Conservation (phyloP, 2,888 invertebrate genomes). For the Erebia ligea region DNA sequence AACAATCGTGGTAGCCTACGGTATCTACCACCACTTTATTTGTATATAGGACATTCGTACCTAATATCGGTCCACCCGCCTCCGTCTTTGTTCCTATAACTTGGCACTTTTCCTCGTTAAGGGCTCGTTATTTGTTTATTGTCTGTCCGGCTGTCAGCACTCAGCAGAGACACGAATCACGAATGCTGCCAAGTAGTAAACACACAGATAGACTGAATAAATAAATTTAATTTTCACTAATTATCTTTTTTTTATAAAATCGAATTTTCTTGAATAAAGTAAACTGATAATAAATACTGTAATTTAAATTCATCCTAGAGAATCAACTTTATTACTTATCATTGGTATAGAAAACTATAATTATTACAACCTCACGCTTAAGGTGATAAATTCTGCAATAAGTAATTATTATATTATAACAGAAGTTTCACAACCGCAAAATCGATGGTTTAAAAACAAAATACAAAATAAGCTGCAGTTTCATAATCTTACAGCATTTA, state of each 20-base stretch:
- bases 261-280: no score
- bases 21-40: conserved; percentile 17
- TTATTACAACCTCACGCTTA: no score
- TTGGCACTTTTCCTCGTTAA: conserved; percentile 79
- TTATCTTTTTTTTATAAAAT: no score
- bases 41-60: conserved; percentile 21
- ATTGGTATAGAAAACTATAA: no score
- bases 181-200: conserved; percentile 15
- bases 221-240: no score
- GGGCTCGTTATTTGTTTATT: conserved; percentile 77
- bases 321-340: no score
- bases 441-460: not conserved
- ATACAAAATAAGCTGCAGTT: not conserved
- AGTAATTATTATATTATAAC: not conserved
- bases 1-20: not conserved
- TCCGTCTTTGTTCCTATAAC: conserved; percentile 46
- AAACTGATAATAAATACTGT: no score
- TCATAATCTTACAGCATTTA: not conserved
- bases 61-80: conserved; percentile 39
- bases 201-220: conserved; percentile 6
- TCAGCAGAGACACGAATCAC: conserved; percentile 47
- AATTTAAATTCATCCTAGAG: no score
- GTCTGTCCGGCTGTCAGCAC: conserved; percentile 60
- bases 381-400: no score
- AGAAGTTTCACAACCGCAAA: not conserved